phyloP scores from a whole-genome alignment of 2,113 vertebrate genomes.

The Trogon surrucura region DNA sequence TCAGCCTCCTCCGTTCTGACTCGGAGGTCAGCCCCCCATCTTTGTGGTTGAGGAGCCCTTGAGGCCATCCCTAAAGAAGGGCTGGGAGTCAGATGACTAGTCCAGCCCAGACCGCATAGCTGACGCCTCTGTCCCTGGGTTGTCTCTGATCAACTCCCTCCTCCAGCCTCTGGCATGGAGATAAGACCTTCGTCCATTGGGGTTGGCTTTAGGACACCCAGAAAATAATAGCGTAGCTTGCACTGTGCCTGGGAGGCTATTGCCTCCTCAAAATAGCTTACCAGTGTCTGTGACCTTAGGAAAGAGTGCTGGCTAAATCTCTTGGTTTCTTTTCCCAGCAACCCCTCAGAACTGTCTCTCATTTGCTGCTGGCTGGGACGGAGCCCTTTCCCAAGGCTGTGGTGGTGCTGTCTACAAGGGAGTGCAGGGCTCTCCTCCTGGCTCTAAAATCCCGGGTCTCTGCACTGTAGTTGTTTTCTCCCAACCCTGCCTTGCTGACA shows the following conservation, averaged over 20 bases:
- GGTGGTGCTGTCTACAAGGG: not conserved
- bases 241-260: not conserved
- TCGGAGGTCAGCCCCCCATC: not conserved
- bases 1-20: not conserved
- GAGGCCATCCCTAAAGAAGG: not conserved
- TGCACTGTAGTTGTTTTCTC: fast-evolving
- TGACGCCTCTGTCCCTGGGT: fast-evolving
- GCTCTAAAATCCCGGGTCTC: fast-evolving
- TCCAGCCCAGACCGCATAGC: not conserved
- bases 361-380: not conserved
- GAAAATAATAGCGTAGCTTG: not conserved
- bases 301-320: not conserved
- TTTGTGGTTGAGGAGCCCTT: not conserved
- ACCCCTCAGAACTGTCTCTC: not conserved
- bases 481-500: fast-evolving
- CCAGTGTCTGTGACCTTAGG: not conserved
- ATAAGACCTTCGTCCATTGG: conserved; percentile 3
- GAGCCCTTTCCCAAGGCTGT: not conserved
- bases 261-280: not conserved
- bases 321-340: not conserved
- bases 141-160: not conserved
- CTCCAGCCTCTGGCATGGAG: not conserved
- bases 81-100: not conserved
- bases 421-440: not conserved
- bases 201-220: conserved; percentile 25